Percentiles rank a stretch among this genome's conserved stretches.
phyloP scores from a whole-genome alignment of 30 jellyfish, hydroid and myxozoan species.

The Chironex yamaguchii region DNA sequence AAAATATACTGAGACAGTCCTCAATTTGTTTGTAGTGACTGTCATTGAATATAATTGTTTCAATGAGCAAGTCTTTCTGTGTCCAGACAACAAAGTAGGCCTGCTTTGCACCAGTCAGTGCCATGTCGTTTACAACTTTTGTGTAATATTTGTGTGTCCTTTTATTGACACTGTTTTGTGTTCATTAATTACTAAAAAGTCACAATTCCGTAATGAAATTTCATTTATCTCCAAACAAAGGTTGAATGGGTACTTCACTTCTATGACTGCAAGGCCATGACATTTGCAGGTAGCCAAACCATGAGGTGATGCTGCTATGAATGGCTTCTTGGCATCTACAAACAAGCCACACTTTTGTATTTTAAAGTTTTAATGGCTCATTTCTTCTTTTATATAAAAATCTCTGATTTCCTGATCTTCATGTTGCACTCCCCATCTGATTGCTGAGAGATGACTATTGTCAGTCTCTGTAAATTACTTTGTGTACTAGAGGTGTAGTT shows the following conservation, averaged over 20 bases:
- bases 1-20: not conserved
- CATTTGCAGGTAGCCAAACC: slow-evolving; percentile 29
- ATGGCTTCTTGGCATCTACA: slow-evolving; percentile 11
- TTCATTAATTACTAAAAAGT: not conserved
- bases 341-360: slow-evolving; percentile 10
- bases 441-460: not conserved
- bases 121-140: no score
- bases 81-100: no score
- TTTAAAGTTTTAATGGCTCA: slow-evolving; percentile 1
- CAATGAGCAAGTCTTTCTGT: no score
- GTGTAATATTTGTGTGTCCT: no score
- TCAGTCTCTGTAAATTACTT: not conserved
- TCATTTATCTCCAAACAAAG: not conserved
- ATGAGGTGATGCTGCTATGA: slow-evolving; percentile 50
- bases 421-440: slow-evolving; percentile 14
- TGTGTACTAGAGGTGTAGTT: slow-evolving; percentile 32
- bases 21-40: not conserved
- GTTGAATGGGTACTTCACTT: slow-evolving; percentile 11
- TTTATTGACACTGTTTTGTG: not conserved
- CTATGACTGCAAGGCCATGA: not conserved
- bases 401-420: slow-evolving; percentile 18
- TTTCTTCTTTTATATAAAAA: not conserved
- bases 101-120: no score
- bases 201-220: not conserved
- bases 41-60: not conserved